Base-by-base conservation (phyloP, 2,888 invertebrate species). In the Acronicta leporina region DNA sequence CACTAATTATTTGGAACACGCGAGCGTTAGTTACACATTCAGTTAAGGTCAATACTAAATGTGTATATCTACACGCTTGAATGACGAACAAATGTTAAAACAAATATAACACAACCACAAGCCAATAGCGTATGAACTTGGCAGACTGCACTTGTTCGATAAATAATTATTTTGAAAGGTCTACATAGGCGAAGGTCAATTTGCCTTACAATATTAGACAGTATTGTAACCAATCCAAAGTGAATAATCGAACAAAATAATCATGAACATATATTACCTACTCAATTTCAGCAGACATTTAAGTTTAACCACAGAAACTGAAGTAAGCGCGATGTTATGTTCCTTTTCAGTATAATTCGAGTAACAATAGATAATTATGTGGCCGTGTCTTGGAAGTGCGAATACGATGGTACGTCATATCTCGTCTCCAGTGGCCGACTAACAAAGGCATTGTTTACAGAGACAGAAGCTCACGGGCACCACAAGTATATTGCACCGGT, bases 401-500 rank as follows among this genome's bases (percentile, higher is more conserved):
- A 80, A 80, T 77, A 62, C 63, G 72, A 81, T 73, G 69, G 73
- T 67, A 73, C 79, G 78, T 83, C 83, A 83, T 77, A 77, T 73
- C 68, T 73, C 67, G 66, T 68, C 74, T 73, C 63, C 61, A 59
- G 49, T 68, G 58, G 60, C 71, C 79, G 73, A 84, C 81, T 86
- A 81, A 91, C 90, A 90, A 91, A 90, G 91, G 82, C 86, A 74
- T 88, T 88, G 89, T 89, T 88, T 87, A 82, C 79, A 70, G 66
- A 70, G 66, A 68, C 73, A 73, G 66, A 71, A 68, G 72, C 64
- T 67, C 67, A 66, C 65, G 49, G 57, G 58, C 65, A 63, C 16
- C 50, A 53, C 51, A 49, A 67, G 47, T 61, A 60, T 68, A 63
- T 68, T 67, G 69, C 69, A 58, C 56, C 68, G 56, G 68, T 68